These are phyloP conservation scores for Rhyacophila evoluta DNA, from an alignment of 2,888 invertebrate genomes.

Conservation along the genomic window DNA sequence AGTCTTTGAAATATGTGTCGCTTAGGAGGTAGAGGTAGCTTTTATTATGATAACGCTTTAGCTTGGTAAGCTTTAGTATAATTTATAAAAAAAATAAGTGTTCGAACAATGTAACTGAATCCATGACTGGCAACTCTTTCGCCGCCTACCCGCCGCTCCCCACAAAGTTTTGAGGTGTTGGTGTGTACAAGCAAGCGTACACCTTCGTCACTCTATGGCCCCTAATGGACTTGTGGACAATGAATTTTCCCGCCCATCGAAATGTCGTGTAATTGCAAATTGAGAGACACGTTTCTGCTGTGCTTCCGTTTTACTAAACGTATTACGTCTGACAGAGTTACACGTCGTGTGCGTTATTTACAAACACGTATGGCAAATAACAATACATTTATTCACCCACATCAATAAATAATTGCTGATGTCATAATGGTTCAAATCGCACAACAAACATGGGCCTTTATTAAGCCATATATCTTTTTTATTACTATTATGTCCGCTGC, in stretches of 20 bases:
- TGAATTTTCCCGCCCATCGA: constrained; percentile 20
- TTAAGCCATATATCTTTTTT: no score
- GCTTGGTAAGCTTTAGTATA: no score
- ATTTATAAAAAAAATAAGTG: no score
- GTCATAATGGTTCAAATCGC: no score
- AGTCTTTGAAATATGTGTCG: no score
- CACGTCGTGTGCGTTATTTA: not conserved
- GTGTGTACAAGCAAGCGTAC: constrained; percentile 1
- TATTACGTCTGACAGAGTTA: not conserved
- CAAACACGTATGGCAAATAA: not conserved
- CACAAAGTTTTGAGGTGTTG: not conserved
- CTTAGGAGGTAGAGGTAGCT: no score
- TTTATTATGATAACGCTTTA: no score
- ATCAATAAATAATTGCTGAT: not conserved
- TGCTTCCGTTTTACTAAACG: not conserved
- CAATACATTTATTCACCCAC: not conserved
- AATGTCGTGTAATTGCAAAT: constrained; percentile 19
- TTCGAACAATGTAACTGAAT: no score
- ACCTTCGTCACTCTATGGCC: constrained; percentile 6
- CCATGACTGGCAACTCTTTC: not conserved
- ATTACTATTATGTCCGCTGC: no score
- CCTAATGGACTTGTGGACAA: constrained; percentile 22
- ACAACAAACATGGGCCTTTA: no score
- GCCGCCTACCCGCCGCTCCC: not conserved
- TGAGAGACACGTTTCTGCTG: not conserved